phyloP scores from a whole-genome alignment of 2,113 vertebrate species.

The Malaclemys terrapin region DNA sequence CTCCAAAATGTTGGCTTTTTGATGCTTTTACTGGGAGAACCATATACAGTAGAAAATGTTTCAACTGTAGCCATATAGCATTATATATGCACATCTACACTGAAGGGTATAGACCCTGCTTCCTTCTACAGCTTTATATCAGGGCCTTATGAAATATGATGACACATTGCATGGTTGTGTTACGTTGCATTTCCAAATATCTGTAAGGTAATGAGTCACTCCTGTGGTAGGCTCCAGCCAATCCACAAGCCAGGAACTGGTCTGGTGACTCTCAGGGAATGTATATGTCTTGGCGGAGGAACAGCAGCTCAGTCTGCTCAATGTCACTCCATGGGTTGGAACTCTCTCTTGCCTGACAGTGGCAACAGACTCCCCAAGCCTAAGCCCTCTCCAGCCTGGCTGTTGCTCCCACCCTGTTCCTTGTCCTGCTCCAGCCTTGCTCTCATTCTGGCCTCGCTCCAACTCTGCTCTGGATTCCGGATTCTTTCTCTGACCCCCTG shows the following conservation, averaged over 20 bases:
- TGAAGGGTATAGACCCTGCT: accelerated
- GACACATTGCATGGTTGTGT: accelerated
- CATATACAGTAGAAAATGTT: accelerated
- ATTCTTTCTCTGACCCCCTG: neutral
- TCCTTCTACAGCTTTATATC: neutral
- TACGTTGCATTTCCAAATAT: neutral
- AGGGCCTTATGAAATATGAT: accelerated
- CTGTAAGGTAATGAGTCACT: neutral
- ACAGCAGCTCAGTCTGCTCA: neutral
- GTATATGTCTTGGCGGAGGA: neutral
- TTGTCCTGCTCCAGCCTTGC: too few relatives aligned
- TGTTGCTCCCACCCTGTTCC: too few relatives aligned
- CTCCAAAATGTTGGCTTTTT: neutral
- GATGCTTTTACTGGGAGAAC: neutral
- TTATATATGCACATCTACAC: neutral
- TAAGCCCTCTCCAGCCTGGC: neutral
- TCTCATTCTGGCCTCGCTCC: too few relatives aligned
- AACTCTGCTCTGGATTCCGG: neutral
- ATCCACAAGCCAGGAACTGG: neutral
- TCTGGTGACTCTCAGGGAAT: neutral
- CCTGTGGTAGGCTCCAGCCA: neutral
- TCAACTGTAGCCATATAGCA: neutral
- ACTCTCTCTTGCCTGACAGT: neutral
- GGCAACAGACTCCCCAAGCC: neutral
- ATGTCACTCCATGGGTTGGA: neutral